Conservation (phyloP, 92 coral and sea anemone genomes). For the Paragorgia papillata region DNA sequence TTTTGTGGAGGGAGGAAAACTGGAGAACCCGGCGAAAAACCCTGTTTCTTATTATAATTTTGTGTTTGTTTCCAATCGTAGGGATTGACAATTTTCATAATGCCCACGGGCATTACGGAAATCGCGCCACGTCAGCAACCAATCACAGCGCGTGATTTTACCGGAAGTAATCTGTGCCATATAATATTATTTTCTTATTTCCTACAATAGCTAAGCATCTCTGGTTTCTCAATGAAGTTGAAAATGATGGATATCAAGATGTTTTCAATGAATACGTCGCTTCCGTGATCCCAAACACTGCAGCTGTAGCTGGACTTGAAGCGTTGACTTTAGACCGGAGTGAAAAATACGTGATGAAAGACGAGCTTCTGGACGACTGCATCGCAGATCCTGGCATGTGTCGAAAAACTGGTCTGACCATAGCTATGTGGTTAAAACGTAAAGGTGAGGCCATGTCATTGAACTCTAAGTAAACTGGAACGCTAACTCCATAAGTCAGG, state of each 20-base stretch:
- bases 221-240: slow-evolving; percentile 17
- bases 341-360: background rate
- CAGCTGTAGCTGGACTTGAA: background rate
- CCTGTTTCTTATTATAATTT: too few species aligned
- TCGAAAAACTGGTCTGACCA: slow-evolving; percentile 5
- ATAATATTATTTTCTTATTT: too few species aligned
- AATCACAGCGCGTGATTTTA: too few species aligned
- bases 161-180: too few species aligned
- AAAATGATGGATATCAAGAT: background rate
- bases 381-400: slow-evolving; percentile 22
- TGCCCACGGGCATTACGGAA: too few species aligned
- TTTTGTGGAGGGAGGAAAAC: too few species aligned
- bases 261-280: background rate
- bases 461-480: too few species aligned
- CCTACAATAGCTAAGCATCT: background rate
- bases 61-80: too few species aligned
- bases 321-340: background rate
- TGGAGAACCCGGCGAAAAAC: too few species aligned
- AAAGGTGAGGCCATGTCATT: slow-evolving; percentile 29
- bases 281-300: background rate
- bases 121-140: too few species aligned
- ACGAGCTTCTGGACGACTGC: slow-evolving; percentile 5
- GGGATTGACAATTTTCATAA: too few species aligned
- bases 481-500: too few species aligned
- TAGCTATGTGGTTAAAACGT: slow-evolving; percentile 28